Base-by-base conservation (phyloP, 2,113 vertebrate species). In the Geococcyx californianus region DNA sequence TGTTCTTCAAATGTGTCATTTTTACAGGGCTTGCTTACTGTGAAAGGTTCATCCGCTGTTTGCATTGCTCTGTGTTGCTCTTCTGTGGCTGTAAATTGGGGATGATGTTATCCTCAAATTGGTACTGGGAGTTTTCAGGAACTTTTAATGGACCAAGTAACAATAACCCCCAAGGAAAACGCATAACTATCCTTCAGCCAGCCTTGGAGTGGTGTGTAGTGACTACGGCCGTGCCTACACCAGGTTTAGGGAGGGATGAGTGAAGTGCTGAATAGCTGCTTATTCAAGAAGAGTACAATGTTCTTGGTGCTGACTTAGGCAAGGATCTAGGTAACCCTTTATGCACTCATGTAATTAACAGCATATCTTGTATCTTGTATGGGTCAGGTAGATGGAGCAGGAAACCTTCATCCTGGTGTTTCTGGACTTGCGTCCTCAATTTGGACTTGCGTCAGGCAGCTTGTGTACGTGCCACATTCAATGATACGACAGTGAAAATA, bases 241-340 rank as follows among this genome's bases (percentile, higher is more conserved):
- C 29, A 55, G 44, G 6, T 40, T 36, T 63, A 62, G 52, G 56
- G 52, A 88, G 47, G 24, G 31, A 7, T 26, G 31, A 36, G 18
- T 33, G 38, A 67, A 69, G 34, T 38, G 23, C 59, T 60, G 16
- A 42, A 16, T 8, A 56, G 51, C 29, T 11, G 1, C 34, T 87
- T 0, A 0, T n/a, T 70, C 40, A 44, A 56, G 36, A 49, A 13
- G 54, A 40, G 33, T 36, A 13, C 29, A 31, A 2, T 2, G 8
- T 38, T 60, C 33, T 36, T 34, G 38, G 19, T 68, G 56, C 58
- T 94, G 60, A 4, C 11, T 63, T 42, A 24, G 63, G 42, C 66
- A 67, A 31, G 70, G 36, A 4, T 62, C n/a, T 40, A 3, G 52
- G 21, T 58, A 19, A 31, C 8, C 42, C 78, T 2, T 0, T 8